Evolutionary conservation across 2,113 vertebrate species (phyloP), one percentile per base, ranked within the genome.

Genomic region (Oncorhynchus mykiss): DNA sequence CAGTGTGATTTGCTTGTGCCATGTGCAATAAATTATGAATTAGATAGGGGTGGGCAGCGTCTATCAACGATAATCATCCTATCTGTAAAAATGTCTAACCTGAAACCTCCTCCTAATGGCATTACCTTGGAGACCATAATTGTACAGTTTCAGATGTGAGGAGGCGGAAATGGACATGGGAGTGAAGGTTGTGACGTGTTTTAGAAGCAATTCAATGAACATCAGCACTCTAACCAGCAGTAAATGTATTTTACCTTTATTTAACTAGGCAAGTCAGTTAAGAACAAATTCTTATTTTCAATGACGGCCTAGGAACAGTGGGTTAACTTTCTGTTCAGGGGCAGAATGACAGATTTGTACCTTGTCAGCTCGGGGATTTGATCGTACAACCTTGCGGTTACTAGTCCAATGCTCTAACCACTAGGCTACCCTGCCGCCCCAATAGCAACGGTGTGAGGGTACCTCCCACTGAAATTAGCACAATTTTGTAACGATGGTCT

Each of bases 81-180:
- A 79, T 82, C 84, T n/a, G 27, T 84, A 64, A 79, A 89, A 91
- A 90, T 84, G 81, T 84, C 84, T 77, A 79, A 79, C 71, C 73
- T 72, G 27, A 88, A 85, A 90, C 71, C 76, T 54, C 34, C 34
- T 39, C 83, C 77, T 79, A 80, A 84, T 81, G 73, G 71, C 79
- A 92, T 93, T 22, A 77, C 88, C 89, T 92, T 94, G 91, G 89
- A 92, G 90, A 93, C 91, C 83, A 80, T 89, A 91, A 93, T 91
- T 90, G 90, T 85, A 77, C 79, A 84, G 69, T 64, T 90, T 81
- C 88, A 87, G 88, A 92, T 90, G 80, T 27, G 78, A 86, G 76
- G 83, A 12, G 82, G 78, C 79, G 71, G 81, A 85, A 87, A 89
- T 83, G 82, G 88, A 87, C 80, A 78, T 75, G 79, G 79, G 78